Base-by-base conservation (phyloP, 1,140 invertebrate genomes). In the Zaprionus gabonicus region DNA sequence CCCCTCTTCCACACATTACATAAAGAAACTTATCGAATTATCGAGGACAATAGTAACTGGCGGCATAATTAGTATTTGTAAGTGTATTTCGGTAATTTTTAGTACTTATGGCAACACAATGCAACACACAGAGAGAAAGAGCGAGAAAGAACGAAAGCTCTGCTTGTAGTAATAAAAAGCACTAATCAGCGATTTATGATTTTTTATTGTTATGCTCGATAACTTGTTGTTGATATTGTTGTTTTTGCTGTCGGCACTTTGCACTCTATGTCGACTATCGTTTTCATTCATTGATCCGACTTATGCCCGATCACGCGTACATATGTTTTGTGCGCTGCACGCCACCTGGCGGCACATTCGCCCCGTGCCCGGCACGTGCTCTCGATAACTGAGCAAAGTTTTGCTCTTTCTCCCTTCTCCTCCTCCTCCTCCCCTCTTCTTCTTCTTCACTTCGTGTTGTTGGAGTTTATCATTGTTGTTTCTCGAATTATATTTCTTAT, bases 211-310 rank as follows among this genome's bases (percentile, higher is more conserved):
- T 73, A 71, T 71, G 66, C 56, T 71, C 68, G 58, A 13, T 17
- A 46, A 46, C n/a, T 57, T 65, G 56, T 76, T 78, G 57, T 53
- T 53, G 51, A 23, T 23, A 23, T 56, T 65, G 41, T 67, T 62
- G 9, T 9, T 63, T 41, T 55, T 46, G 41, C 65, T 46, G 23
- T 64, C 68, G 44, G 34, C 46, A 68, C 71, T 67, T 79, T 81
- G 76, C 53, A 76, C 82, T 81, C 41, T 38, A 67, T 62, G 17
- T 78, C 58, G 65, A 78, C 85, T 76, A 79, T 90, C 63, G 34
- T 57, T 67, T 77, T 91, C 84, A 90, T 90, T 90, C 84, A 85
- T 88, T 90, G 86, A 88, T 88, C 72, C 76, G 81, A 81, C 77
- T 80, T 76, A 76, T 80, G 64, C 68, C 68, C 77, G 80, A 88